phyloP scores from a whole-genome alignment of 2,888 invertebrate species.

The Pocota personata region DNA sequence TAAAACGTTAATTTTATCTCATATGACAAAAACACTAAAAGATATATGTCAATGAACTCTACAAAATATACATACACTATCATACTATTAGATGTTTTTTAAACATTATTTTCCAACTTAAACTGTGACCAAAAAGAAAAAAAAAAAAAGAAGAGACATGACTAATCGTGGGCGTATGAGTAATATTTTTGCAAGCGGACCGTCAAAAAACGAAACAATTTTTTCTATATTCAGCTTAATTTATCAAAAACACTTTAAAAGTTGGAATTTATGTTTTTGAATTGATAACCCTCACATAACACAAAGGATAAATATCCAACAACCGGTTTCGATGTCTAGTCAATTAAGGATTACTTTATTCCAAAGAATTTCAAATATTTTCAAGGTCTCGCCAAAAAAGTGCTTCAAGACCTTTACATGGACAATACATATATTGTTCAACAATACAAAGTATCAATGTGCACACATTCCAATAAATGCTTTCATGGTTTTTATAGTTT shows the following conservation, averaged over 20 bases:
- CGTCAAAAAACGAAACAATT: neutral
- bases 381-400: slow-evolving; percentile 30
- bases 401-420: slow-evolving; percentile 23
- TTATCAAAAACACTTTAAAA: slow-evolving; percentile 5
- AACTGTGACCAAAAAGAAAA: neutral
- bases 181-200: slow-evolving; percentile 28
- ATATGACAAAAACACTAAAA: neutral
- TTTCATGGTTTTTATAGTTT: slow-evolving; percentile 18
- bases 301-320: slow-evolving; percentile 6
- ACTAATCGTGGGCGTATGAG: slow-evolving; percentile 44
- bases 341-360: slow-evolving; percentile 47
- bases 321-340: slow-evolving; percentile 42
- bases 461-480: slow-evolving; percentile 28
- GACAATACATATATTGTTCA: neutral
- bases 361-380: slow-evolving; percentile 49
- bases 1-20: neutral
- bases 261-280: neutral
- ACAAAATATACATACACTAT: neutral
- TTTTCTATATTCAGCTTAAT: neutral
- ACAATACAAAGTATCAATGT: slow-evolving; percentile 25
- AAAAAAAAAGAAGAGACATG: neutral
- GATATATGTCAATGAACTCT: neutral
- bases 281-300: neutral
- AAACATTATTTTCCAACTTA: neutral
- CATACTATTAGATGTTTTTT: neutral